Percentiles rank a stretch among this genome's conserved stretches.
Conservation (phyloP, 2,888 invertebrate genomes). For the Cephus pygmeus region DNA sequence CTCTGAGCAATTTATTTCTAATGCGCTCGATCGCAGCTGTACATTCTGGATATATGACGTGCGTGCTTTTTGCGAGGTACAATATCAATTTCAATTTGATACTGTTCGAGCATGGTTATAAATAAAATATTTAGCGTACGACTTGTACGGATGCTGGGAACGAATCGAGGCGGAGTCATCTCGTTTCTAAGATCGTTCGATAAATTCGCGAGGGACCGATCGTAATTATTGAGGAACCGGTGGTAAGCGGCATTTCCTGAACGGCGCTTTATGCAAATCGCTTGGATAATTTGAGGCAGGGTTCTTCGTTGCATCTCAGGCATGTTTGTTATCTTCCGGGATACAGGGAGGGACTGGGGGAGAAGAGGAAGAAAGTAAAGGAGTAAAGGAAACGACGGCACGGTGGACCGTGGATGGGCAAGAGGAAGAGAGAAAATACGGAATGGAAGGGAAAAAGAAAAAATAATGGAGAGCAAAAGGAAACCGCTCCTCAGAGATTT, state of each 20-base stretch:
- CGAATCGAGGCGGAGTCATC: not conserved
- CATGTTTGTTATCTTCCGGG: constrained; percentile 24
- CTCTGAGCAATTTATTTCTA: not conserved
- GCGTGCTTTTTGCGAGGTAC: not conserved
- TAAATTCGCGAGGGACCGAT: not conserved
- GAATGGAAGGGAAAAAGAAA: constrained; percentile 16
- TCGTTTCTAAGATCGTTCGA: not conserved
- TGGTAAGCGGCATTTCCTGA: constrained; percentile 7
- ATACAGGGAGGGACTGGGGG: constrained; percentile 12
- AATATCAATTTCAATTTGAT: not conserved
- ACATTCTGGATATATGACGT: constrained; percentile 28
- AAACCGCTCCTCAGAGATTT: constrained; percentile 38
- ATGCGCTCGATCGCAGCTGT: not conserved
- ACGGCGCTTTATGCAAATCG: constrained; percentile 24
- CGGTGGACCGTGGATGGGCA: not conserved
- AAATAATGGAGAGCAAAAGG: constrained; percentile 20
- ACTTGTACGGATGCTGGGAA: not conserved
- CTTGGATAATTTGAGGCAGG: constrained; percentile 23
- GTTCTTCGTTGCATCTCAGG: constrained; percentile 19
- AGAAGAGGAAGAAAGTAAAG: constrained; percentile 13
- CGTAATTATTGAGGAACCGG: not conserved
- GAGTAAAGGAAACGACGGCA: not conserved
- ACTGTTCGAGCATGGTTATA: not conserved
- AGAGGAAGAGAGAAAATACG: constrained; percentile 17
- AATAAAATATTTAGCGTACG: not conserved